Evolutionary conservation across 2,113 vertebrate genomes (phyloP), one percentile per base, ranked within the genome.

Genomic region (Plecotus auritus): DNA sequence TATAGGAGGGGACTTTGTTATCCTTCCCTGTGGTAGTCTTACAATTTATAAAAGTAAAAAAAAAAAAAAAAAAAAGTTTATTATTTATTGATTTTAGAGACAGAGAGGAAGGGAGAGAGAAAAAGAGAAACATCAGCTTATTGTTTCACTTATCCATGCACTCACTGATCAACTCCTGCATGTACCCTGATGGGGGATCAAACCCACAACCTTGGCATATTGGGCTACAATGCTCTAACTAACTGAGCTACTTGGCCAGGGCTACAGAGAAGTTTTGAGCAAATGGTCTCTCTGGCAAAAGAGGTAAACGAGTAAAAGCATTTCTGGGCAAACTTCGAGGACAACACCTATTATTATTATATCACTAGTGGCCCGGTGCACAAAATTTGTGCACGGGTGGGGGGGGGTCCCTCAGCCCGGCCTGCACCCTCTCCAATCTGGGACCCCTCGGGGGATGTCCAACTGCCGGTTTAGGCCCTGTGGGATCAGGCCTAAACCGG

Each of bases 251-350:
- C 64, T 66, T 16, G 14, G 32, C 32, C 32, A 67, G 64, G 64
- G 64, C 64, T 78, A 88, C 1, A 40, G 54, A 85, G 54, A 76
- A 54, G 4, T 51, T 89, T 49, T 86, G 83, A 90, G 7, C 69
- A 90, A 94, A 97, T 1, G 32, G 14, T 93, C 49, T 92, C 51
- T 83, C 74, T 47, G 83, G 49, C 51, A 94, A 93, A 77, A 77
- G 10, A 76, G 37, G 30, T 72, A 67, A 61, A 92, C 30, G 11
- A 22, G 1, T 42, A 49, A 93, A 85, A 67, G 40, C 42, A 82
- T 69, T 93, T 86, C 5, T 22, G 22, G 94, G 49, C 54, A 88
- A 93, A 94, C 9, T 72, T 94, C 30, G 12, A 9, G 1, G 28
- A 82, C 26, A 83, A 82, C 11, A 77, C n/a, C 30, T 77, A 64